Evolutionary conservation across 2,888 invertebrate species (phyloP).

Genomic region (Cyclophora punctaria): DNA sequence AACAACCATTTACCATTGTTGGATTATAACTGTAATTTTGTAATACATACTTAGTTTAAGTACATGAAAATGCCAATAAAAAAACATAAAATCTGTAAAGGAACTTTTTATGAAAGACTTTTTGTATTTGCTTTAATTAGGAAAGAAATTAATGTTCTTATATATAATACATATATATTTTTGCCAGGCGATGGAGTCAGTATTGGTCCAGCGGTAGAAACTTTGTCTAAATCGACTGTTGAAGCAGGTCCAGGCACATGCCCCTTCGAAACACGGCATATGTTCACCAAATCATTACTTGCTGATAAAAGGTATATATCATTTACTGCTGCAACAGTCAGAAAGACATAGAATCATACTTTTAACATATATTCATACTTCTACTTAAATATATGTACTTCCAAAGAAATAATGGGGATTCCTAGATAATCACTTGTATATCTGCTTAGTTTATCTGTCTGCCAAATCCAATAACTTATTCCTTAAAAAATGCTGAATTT

Average conservation of each 20-base stretch:
- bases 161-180: slow-evolving; percentile 17
- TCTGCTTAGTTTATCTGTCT: too few relatives aligned
- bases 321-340: background rate
- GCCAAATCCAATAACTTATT: too few relatives aligned
- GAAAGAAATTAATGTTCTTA: background rate
- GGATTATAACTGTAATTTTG: too few relatives aligned
- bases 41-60: too few relatives aligned
- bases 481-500: too few relatives aligned
- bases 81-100: too few relatives aligned
- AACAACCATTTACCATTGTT: too few relatives aligned
- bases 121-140: too few relatives aligned
- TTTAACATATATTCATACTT: background rate
- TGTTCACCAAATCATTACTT: slow-evolving; percentile 77
- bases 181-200: slow-evolving; percentile 57
- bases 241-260: slow-evolving; percentile 85
- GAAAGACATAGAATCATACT: background rate
- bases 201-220: slow-evolving; percentile 78
- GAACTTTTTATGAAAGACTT: too few relatives aligned
- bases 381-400: background rate
- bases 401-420: too few relatives aligned
- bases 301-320: slow-evolving; percentile 69
- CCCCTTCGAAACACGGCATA: slow-evolving; percentile 87
- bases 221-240: slow-evolving; percentile 74
- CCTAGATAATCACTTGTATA: too few relatives aligned
- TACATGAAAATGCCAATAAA: too few relatives aligned